A percentile compares a stretch with the other conserved stretches of the same genome.
Conservation (phyloP, 2,888 invertebrate genomes). For the Noctua comes region DNA sequence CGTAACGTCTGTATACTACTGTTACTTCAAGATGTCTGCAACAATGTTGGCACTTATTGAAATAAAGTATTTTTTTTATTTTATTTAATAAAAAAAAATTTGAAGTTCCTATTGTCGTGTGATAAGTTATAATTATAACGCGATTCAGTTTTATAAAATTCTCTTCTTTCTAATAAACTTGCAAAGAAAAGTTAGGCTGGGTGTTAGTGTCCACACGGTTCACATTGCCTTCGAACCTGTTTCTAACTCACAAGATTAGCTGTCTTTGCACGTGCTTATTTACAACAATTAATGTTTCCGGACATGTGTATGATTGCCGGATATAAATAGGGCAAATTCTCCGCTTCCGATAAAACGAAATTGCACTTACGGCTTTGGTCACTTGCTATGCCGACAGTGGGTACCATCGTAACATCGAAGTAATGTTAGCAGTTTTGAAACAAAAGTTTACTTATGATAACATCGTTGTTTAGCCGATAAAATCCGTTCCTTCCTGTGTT, state of each 20-base stretch:
- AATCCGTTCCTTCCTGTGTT: conserved; percentile 7
- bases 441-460: not conserved
- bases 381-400: not conserved
- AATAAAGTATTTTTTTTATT: too few relatives aligned
- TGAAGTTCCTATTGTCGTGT: not conserved
- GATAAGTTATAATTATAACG: not conserved
- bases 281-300: conserved; percentile 41
- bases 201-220: not conserved
- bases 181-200: not conserved
- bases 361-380: not conserved
- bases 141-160: not conserved
- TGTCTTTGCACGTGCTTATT: conserved; percentile 34
- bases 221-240: conserved; percentile 34
- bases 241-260: conserved; percentile 22
- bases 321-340: conserved; percentile 24
- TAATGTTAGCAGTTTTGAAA: not conserved
- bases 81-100: too few relatives aligned
- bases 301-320: conserved; percentile 31
- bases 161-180: conserved; percentile 2
- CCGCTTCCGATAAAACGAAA: conserved; percentile 28
- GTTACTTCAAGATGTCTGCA: too few relatives aligned
- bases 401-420: not conserved
- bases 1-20: not conserved
- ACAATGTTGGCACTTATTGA: too few relatives aligned
- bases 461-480: not conserved